Base-by-base conservation (phyloP, 2,888 invertebrate genomes). In the Zygogramma bicolorata region DNA sequence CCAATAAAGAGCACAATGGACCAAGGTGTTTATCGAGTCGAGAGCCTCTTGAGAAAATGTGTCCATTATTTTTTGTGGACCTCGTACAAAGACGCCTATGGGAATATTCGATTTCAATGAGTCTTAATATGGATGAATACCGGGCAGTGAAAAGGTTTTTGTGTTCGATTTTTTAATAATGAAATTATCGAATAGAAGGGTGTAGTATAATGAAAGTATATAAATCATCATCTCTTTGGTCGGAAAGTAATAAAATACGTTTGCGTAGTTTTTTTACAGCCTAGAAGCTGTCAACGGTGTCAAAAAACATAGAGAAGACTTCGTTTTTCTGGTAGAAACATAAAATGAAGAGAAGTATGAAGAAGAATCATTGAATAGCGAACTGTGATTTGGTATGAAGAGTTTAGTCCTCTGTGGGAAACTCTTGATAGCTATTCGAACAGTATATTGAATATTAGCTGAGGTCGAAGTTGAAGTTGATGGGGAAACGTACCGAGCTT, bases 41-140 rank as follows among this genome's bases (percentile, higher is more conserved):
- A 68, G 59, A 65, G 61, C 57, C 63, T 61, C 74, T 75, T 71
- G 67, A 75, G 75, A 74, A 76, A 76, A 76, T 74, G 70, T 74
- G 65, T 74, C 73, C 46, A 69, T 73, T 69, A 69, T 76, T 74
- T 74, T 67, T 73, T 74, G 49, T 13, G 29, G 62, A 27, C 46
- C 63, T 29, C 29, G 42, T 29, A 63, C 29, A 46, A 63, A 13
- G 40, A 63, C 34, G 29, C 29, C 46, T 63, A 49, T 63, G 63
- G 63, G 63, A 63, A 63, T 31, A 29, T 46, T 27, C 29, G 46
- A 46, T 27, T 40, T 46, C 46, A 46, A 63, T 18, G 46, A 46
- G 25, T 40, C 42, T 62, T 25, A 42, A 40, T 13, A 42, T 40
- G 15, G 25, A 53, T 53, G 53, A 53, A 53, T 13, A n/a, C 22